Evolutionary conservation across 2,797 vertebrate genomes (phyloP).

Genomic region (Ceryle rudis): DNA sequence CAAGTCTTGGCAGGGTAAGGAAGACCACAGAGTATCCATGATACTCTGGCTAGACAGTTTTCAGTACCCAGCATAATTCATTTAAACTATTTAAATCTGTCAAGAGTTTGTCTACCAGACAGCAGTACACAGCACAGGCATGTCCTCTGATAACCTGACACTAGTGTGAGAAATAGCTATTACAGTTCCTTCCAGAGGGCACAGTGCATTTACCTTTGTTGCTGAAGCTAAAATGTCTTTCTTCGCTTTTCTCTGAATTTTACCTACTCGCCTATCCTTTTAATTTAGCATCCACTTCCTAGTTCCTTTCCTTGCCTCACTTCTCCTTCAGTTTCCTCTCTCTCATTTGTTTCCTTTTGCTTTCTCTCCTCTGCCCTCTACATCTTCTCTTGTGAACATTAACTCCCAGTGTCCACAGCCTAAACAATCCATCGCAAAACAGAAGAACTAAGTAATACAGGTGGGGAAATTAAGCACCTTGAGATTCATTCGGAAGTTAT

Average conservation of each 20-base stretch:
- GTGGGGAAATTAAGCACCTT: neutral
- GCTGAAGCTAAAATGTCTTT: neutral
- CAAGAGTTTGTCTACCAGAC: neutral
- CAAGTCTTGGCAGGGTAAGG: neutral
- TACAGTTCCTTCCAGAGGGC: neutral
- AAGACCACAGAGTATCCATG: neutral
- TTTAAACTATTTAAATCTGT: neutral
- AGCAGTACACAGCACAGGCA: neutral
- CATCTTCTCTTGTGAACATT: neutral
- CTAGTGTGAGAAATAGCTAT: neutral
- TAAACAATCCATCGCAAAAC: neutral
- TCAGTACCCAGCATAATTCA: neutral
- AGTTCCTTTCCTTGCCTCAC: neutral
- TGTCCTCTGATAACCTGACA: neutral
- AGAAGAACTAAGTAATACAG: neutral
- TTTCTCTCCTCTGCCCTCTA: neutral
- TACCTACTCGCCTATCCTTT: neutral
- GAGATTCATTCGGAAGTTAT: neutral
- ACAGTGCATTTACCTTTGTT: neutral
- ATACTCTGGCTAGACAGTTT: neutral
- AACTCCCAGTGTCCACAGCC: neutral
- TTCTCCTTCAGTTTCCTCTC: neutral
- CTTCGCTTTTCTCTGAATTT: neutral
- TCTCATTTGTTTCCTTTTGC: neutral
- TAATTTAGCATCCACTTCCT: neutral